Base-by-base conservation (phyloP, 1,140 invertebrate genomes). In the Holotrichia oblita region DNA sequence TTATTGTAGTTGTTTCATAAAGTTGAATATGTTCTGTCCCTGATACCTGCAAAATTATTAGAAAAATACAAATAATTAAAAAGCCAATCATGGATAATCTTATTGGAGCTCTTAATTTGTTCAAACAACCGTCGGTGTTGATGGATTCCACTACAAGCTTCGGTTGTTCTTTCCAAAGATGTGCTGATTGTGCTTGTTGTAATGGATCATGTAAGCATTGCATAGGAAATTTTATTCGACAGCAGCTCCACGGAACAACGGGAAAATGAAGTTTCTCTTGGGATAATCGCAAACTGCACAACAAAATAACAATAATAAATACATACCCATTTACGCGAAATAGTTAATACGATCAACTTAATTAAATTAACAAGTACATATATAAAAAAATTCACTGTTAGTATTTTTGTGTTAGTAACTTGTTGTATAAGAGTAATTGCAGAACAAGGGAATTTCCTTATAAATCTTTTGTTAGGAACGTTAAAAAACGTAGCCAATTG, bases 141-240 rank as follows among this genome's bases (percentile, higher is more conserved):
- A 87, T 77, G 1, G 85, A 84, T 55, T 83, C 82, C 3, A 59
- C 73, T 1, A 83, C 79, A 4, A 85, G 73, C 12, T 77, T 78
- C 0, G 83, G 84, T 64, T 85, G 81, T 64, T 85, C 84, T 27
- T 82, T 79, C 86, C 86, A 86, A 20, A 86, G 41, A 75, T 84
- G 79, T 17, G 81, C 74, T 55, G 80, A 83, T 44, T 83, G 64
- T 6, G 77, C 76, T 81, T 87, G 85, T 78, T 87, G 86, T 0
- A 87, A 42, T 2, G 86, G 85, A 81, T 87, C 86, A 78, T 87
- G 85, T 2, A 87, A 78, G 78, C 86, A 87, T 69, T 86, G 85
- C 82, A 85, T 81, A 8, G 84, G 84, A 80, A 81, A 86, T 75
- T 84, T 79, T 20, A 86, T 55, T 79, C 83, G 81, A 79, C 86